Evolutionary conservation across 2,797 vertebrate genomes (phyloP), one percentile per base, ranked within the genome.

Genomic region (Ambastaia sidthimunki): DNA sequence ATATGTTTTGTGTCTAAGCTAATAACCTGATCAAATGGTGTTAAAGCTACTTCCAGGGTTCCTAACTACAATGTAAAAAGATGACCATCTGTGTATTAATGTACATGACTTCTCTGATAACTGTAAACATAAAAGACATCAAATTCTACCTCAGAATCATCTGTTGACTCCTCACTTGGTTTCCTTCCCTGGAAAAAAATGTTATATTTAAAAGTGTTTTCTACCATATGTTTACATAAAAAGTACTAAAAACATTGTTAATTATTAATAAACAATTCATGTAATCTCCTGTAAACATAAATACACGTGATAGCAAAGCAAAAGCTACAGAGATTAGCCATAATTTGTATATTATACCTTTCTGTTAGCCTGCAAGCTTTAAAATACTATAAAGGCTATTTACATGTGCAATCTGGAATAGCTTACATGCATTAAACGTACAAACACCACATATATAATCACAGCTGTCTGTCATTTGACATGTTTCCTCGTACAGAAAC

Each of bases 131-230:
- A 60, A 28, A 60, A 15, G 41, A 60, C 3, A 50, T 0, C 2
- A 25, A 63, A 10, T 18, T 90, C 94, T 95, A 99, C 98, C 96
- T 99, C 98, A 21, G 97, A 99, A 18, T 98, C 97, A 91, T 98
- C 97, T 62, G 96, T 95, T 85, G 94, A 97, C 87, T 98, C 97
- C 69, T 97, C 97, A 86, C 92, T 94, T 84, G 91, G 89, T 78
- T 92, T 94, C 28, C 83, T 90, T 83, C 87, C 95, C 97, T 99
- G 89, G 63, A 94, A 92, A 81, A 48, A 19, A 7, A 44, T 23
- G 2, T 18, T 7, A 21, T 21, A 16, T 10, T n/a, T 23, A 18
- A 2, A 63, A 54, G 52, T 37, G 3, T 63, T 65, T 65, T 11
- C 18, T 28, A n/a, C 18, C 18, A n/a, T 52, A 15, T 25, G 10